phyloP scores from a whole-genome alignment of 1,140 invertebrate species.

The Solenopsis invicta region DNA sequence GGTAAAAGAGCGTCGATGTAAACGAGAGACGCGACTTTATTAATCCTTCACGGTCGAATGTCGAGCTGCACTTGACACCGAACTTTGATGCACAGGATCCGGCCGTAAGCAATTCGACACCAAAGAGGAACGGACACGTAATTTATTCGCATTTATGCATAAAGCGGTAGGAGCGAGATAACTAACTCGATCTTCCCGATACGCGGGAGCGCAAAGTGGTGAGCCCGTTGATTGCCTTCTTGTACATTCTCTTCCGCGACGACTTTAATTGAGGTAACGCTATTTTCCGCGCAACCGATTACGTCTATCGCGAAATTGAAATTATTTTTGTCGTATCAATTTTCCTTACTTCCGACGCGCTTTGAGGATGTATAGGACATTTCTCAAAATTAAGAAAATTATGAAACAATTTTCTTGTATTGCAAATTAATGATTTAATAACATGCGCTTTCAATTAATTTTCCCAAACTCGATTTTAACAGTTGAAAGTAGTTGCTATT shows the following conservation, averaged over 20 bases:
- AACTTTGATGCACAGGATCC: conserved; percentile 42
- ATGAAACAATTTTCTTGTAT: neutral
- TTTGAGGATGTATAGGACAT: neutral
- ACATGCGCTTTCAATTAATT: neutral
- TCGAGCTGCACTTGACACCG: conserved; percentile 23
- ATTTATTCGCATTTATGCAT: conserved; percentile 56
- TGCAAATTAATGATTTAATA: neutral
- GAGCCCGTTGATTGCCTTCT: conserved; percentile 17
- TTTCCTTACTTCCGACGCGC: neutral
- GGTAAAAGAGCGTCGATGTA: neutral
- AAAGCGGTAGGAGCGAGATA: conserved; percentile 18
- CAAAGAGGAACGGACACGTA: conserved; percentile 39
- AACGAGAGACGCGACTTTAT: conserved; percentile 24
- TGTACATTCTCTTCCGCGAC: conserved; percentile 14
- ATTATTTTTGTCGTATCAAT: neutral
- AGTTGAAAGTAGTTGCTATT: neutral
- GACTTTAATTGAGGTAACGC: conserved; percentile 16
- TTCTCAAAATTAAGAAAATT: too few relatives aligned
- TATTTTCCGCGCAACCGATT: conserved; percentile 4
- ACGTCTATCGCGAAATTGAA: neutral
- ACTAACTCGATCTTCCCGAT: neutral
- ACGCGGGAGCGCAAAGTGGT: neutral
- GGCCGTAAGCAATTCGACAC: conserved; percentile 43
- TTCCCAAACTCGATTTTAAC: neutral
- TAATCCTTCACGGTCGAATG: conserved; percentile 45